These are phyloP conservation scores for Cephus runcator DNA, from an alignment of 2,888 invertebrate species.

Conservation along the genomic window DNA sequence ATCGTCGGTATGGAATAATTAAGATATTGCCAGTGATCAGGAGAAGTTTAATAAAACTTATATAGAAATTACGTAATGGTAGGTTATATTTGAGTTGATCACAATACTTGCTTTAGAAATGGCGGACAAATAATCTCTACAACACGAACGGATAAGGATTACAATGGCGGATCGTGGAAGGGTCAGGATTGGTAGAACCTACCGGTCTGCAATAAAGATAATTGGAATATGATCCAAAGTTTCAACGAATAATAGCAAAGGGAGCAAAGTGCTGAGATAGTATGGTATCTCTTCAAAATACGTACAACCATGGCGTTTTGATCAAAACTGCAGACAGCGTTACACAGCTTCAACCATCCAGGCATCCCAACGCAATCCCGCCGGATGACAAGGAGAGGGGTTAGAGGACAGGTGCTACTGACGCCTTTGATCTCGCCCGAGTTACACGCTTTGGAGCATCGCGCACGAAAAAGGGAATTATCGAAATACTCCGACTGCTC, in stretches of 20 bases:
- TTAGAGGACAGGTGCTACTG: conserved; percentile 66
- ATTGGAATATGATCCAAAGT: conserved; percentile 31
- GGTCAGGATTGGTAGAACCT: neutral
- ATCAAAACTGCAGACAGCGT: neutral
- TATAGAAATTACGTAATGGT: neutral
- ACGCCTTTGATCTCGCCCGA: conserved; percentile 65
- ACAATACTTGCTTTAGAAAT: neutral
- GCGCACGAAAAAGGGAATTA: conserved; percentile 58
- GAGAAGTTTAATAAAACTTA: neutral
- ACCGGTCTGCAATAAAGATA: conserved; percentile 53
- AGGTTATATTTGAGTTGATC: neutral
- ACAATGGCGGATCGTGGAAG: neutral
- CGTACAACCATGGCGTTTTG: neutral
- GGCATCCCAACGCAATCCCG: conserved; percentile 57
- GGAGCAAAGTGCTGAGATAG: neutral
- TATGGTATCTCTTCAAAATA: neutral
- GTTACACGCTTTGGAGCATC: conserved; percentile 56
- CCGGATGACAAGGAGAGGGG: conserved; percentile 60
- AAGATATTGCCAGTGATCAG: neutral
- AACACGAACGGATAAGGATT: neutral
- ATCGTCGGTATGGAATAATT: neutral
- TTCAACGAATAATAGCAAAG: neutral
- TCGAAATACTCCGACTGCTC: conserved; percentile 46
- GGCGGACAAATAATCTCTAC: neutral
- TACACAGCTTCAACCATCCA: neutral